Percentiles rank a stretch among this genome's conserved stretches.
phyloP scores from a whole-genome alignment of 1,140 invertebrate genomes.

The Aethina tumida region DNA sequence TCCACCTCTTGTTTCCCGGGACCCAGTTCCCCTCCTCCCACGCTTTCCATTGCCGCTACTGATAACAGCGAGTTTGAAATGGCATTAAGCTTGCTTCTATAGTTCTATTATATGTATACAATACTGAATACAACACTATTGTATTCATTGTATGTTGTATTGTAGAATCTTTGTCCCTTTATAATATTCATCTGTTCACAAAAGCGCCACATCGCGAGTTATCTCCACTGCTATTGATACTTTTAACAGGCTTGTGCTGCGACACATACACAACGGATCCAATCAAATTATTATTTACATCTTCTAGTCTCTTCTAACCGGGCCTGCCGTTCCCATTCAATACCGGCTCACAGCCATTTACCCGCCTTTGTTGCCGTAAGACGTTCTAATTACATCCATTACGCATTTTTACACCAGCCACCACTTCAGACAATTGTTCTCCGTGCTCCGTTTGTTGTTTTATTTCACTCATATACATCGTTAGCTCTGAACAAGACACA shows the following conservation, averaged over 20 bases:
- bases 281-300: slow-evolving; percentile 28
- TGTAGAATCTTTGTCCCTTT: slow-evolving; percentile 38
- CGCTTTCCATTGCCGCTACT: slow-evolving; percentile 23
- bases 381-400: too few species aligned
- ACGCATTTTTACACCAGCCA: too few species aligned
- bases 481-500: too few species aligned
- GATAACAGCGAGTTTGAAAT: slow-evolving; percentile 37
- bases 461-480: too few species aligned
- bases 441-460: too few species aligned
- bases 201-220: slow-evolving; percentile 36
- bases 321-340: too few species aligned
- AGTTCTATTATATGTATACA: slow-evolving; percentile 38
- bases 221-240: slow-evolving; percentile 35
- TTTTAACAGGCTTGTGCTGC: slow-evolving; percentile 25
- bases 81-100: slow-evolving; percentile 38
- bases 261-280: slow-evolving; percentile 7
- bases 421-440: too few species aligned
- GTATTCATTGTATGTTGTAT: slow-evolving; percentile 36
- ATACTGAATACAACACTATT: slow-evolving; percentile 37
- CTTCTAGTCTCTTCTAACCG: slow-evolving; percentile 14
- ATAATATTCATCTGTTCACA: slow-evolving; percentile 37
- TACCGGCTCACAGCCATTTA: too few species aligned
- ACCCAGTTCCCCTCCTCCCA: too few species aligned
- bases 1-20: too few species aligned
- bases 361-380: too few species aligned